Evolutionary conservation across 2,113 vertebrate genomes (phyloP).

Genomic region (Perca flavescens): DNA sequence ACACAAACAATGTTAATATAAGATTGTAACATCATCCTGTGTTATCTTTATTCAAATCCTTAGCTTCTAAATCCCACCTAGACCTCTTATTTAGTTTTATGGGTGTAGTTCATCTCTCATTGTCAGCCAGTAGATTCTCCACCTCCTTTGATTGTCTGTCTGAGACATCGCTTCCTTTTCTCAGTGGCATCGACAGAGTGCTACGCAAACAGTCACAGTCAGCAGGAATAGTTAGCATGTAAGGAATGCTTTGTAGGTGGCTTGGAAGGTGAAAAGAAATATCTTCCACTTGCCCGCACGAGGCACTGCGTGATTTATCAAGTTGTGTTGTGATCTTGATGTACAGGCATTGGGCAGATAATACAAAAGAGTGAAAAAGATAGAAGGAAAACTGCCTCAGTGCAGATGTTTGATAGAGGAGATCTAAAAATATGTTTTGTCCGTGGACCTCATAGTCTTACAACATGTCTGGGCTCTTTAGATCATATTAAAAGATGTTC

Average conservation of each 20-base stretch:
- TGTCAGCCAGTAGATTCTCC: not conserved
- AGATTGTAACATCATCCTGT: not conserved
- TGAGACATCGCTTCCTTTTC: not conserved
- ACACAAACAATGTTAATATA: not conserved
- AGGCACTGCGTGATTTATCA: not conserved
- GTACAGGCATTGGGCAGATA: not conserved
- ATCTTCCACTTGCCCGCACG: not conserved
- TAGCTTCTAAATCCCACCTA: not conserved
- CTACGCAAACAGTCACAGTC: not conserved
- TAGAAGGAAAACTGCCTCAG: not conserved
- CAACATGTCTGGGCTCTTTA: not conserved
- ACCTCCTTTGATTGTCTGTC: conserved; percentile 1
- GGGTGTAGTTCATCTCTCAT: not conserved
- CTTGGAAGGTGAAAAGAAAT: not conserved
- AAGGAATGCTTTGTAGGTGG: conserved; percentile 24
- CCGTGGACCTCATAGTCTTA: not conserved
- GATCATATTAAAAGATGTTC: not conserved
- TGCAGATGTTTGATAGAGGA: not conserved
- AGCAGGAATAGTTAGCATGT: conserved; percentile 46
- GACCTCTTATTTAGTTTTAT: not conserved
- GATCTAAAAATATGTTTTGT: not conserved
- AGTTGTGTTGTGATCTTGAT: not conserved
- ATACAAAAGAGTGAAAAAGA: not conserved
- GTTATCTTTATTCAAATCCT: not conserved
- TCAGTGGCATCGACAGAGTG: not conserved